These are phyloP conservation scores for Leucopternis melanops DNA, from an alignment of 2,113 vertebrate species.

Conservation along the genomic window DNA sequence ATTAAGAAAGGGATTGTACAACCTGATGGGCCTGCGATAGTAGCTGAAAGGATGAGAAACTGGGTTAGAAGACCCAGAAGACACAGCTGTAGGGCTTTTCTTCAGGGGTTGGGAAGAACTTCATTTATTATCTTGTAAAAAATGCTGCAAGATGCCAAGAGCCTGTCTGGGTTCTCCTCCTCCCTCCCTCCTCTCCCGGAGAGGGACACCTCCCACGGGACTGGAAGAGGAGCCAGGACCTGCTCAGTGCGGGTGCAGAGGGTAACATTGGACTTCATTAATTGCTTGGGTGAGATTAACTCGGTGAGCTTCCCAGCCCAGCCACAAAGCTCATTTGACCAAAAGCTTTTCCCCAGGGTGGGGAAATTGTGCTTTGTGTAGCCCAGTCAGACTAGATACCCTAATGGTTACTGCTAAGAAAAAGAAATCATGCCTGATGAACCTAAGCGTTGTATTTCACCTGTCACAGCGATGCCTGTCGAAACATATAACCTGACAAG, in stretches of 20 bases:
- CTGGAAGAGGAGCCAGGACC: neutral
- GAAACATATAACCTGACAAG: neutral
- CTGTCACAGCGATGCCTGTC: neutral
- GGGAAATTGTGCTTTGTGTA: neutral
- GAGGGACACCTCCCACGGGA: neutral
- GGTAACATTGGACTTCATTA: neutral
- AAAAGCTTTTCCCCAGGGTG: neutral
- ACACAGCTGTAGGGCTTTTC: neutral
- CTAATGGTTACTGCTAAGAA: neutral
- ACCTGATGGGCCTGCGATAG: neutral
- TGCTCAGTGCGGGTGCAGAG: fast-evolving
- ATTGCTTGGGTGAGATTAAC: neutral
- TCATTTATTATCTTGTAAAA: neutral
- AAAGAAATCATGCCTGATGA: neutral
- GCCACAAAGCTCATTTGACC: neutral
- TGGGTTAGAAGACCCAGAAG: neutral
- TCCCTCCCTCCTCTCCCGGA: neutral
- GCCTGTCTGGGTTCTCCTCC: neutral
- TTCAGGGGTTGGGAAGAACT: neutral
- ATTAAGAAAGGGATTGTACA: neutral
- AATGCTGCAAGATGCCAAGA: neutral
- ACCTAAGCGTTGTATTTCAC: neutral
- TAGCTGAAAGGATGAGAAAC: neutral
- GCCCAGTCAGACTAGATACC: neutral
- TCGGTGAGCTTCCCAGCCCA: neutral